These are phyloP conservation scores for Oriolus oriolus DNA, from an alignment of 2,113 vertebrate genomes.

Conservation along the genomic window DNA sequence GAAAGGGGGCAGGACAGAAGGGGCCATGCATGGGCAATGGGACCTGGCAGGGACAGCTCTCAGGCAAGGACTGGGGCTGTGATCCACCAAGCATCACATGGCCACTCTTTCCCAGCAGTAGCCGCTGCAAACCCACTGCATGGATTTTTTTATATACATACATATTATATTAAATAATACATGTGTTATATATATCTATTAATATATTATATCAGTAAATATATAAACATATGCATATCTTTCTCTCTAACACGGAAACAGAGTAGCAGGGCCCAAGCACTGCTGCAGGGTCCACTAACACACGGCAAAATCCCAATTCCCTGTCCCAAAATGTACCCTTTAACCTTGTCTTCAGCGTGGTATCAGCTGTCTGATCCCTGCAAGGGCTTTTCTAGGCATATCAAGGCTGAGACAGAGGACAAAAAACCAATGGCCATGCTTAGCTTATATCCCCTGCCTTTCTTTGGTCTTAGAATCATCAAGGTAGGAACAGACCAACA, in stretches of 20 bases:
- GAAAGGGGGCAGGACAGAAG: neutral
- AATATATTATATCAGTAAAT: neutral
- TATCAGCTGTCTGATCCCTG: neutral
- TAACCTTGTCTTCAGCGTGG: neutral
- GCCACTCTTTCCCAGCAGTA: neutral
- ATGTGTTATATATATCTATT: fast-evolving
- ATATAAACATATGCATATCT: neutral
- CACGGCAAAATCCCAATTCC: neutral
- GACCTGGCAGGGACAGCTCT: neutral
- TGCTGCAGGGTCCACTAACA: neutral
- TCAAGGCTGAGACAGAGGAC: neutral
- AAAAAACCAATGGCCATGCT: neutral
- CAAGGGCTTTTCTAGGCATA: neutral
- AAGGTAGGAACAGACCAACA: neutral
- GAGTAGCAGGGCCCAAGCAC: neutral
- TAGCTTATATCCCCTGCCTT: neutral
- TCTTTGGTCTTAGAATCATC: neutral
- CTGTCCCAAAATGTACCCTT: neutral
- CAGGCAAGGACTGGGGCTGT: neutral
- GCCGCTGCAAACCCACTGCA: neutral
- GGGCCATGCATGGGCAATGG: neutral
- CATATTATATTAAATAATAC: neutral
- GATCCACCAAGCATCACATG: neutral
- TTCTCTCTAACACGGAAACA: neutral
- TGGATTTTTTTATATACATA: neutral